Evolutionary conservation across 2,113 vertebrate genomes (phyloP).

Genomic region (Sinocyclocheilus maitianheensis): DNA sequence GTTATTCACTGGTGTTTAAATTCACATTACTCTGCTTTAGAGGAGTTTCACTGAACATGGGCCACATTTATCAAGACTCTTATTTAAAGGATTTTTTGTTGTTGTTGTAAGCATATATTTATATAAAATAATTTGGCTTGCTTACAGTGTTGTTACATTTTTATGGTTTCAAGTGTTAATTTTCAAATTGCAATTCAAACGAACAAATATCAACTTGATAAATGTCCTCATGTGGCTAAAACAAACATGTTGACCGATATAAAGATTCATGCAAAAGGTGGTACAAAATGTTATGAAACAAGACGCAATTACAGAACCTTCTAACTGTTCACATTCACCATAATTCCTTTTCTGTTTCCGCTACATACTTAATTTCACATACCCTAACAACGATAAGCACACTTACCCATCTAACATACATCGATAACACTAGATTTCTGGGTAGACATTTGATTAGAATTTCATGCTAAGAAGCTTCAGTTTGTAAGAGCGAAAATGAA

Average conservation of each 20-base stretch:
- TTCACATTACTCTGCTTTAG: conserved; percentile 4
- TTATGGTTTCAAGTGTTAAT: not conserved
- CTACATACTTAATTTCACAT: not conserved
- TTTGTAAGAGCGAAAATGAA: conserved; percentile 39
- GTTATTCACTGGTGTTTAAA: conserved; percentile 35
- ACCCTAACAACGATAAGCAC: conserved; percentile 10
- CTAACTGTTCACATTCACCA: conserved; percentile 26
- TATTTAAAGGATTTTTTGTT: not conserved
- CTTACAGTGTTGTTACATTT: not conserved
- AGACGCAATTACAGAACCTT: not conserved
- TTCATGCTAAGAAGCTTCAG: conserved; percentile 51
- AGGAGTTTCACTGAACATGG: conserved; percentile 21
- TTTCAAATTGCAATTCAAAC: not conserved
- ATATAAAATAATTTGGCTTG: not conserved
- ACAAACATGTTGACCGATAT: conserved; percentile 41
- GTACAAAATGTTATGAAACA: conserved; percentile 29
- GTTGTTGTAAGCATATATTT: not conserved
- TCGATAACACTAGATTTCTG: conserved; percentile 14
- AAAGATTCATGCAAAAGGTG: conserved; percentile 54
- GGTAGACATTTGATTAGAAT: conserved; percentile 7
- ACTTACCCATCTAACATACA: not conserved
- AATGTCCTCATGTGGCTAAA: conserved; percentile 32
- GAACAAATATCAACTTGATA: conserved; percentile 39
- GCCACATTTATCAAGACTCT: conserved; percentile 49
- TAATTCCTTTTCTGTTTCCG: conserved; percentile 17